Percentiles rank a stretch among this genome's conserved stretches.
phyloP scores from a whole-genome alignment of 2,888 invertebrate genomes.

The Microplitis deprimator region DNA sequence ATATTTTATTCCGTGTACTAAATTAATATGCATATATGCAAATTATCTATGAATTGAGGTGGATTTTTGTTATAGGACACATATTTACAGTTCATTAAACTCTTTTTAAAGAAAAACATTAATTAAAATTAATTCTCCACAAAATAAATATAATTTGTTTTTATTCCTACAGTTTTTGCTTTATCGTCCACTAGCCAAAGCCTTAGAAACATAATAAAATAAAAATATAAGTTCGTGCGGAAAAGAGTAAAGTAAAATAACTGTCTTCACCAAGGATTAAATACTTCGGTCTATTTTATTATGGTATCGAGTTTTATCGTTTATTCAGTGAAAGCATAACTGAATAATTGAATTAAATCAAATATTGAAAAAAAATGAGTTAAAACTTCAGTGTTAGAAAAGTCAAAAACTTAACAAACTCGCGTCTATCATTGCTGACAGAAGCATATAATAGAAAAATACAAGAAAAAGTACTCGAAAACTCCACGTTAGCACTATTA shows the following conservation, averaged over 20 bases:
- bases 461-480: conserved; percentile 27
- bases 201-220: neutral
- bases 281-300: neutral
- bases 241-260: neutral
- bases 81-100: too few relatives aligned
- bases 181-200: too few relatives aligned
- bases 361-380: neutral
- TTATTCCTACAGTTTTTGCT: too few relatives aligned
- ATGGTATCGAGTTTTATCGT: neutral
- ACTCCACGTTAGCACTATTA: conserved; percentile 13
- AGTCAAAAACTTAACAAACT: neutral
- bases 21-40: too few relatives aligned
- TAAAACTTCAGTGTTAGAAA: neutral
- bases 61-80: too few relatives aligned
- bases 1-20: too few relatives aligned
- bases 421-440: neutral
- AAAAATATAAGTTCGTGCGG: too few relatives aligned
- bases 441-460: neutral
- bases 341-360: neutral
- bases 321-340: neutral
- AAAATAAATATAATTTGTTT: too few relatives aligned
- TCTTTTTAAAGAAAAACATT: too few relatives aligned
- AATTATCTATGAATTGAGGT: too few relatives aligned
- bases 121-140: too few relatives aligned
- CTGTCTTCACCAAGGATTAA: neutral